These are phyloP conservation scores for Amphipyra berbera DNA, from an alignment of 2,888 invertebrate genomes.

Conservation along the genomic window DNA sequence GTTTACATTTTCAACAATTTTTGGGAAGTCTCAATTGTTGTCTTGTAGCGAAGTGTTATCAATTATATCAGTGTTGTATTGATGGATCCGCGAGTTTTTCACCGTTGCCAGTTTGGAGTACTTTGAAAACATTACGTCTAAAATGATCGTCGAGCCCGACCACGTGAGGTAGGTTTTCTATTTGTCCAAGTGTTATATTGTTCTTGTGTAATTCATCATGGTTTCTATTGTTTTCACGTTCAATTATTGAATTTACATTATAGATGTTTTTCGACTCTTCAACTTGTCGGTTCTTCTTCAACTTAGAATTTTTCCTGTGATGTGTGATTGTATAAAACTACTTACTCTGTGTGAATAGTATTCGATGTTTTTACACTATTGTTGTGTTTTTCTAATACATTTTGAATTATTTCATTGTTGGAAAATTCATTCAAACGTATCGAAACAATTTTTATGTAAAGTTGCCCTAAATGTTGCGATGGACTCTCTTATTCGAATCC, in stretches of 20 bases:
- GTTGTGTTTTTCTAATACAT: constrained; percentile 1
- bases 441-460: background rate
- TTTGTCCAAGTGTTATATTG: constrained; percentile 79
- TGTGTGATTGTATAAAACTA: constrained; percentile 7
- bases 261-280: constrained; percentile 32
- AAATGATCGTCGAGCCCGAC: constrained; percentile 89
- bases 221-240: constrained; percentile 56
- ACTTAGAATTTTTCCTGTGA: constrained; percentile 37
- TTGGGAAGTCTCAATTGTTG: constrained; percentile 79
- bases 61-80: constrained; percentile 78
- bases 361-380: background rate
- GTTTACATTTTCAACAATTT: constrained; percentile 82
- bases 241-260: constrained; percentile 40
- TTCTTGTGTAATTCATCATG: constrained; percentile 65
- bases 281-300: constrained; percentile 30
- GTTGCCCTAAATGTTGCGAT: background rate
- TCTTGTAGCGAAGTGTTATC: constrained; percentile 76
- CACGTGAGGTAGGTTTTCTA: constrained; percentile 86
- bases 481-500: constrained; percentile 12
- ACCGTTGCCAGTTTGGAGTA: constrained; percentile 75
- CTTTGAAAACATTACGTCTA: constrained; percentile 85
- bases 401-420: background rate
- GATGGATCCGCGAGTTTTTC: constrained; percentile 82
- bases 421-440: background rate
- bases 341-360: background rate